Evolutionary conservation across 2,797 vertebrate genomes (phyloP).

Genomic region (Delichon dasypus): DNA sequence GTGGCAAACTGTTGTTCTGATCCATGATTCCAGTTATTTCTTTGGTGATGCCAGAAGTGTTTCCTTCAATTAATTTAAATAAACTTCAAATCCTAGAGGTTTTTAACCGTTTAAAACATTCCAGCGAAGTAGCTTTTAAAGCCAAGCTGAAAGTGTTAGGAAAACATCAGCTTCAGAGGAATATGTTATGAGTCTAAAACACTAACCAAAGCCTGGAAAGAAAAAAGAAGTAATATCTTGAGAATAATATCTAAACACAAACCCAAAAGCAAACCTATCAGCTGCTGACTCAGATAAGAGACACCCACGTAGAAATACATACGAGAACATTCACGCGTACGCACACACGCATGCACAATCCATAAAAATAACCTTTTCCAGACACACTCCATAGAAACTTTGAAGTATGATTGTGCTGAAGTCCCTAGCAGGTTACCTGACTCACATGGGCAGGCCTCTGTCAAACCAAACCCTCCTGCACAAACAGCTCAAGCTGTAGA

Average conservation of each 20-base stretch:
- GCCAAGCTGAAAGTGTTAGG: background rate
- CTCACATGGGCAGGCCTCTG: background rate
- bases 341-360: background rate
- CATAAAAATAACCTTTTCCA: background rate
- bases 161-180: slow-evolving; percentile 46
- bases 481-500: background rate
- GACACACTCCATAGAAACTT: background rate
- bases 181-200: background rate
- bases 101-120: slow-evolving; percentile 58
- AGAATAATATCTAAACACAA: background rate
- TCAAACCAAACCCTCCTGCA: background rate
- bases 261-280: background rate
- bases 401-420: background rate
- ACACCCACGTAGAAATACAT: background rate
- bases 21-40: slow-evolving; percentile 82
- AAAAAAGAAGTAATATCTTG: background rate
- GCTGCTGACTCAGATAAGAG: background rate
- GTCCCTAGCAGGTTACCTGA: background rate
- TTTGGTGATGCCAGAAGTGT: slow-evolving; percentile 20
- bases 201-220: slow-evolving; percentile 42
- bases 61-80: background rate
- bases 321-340: background rate
- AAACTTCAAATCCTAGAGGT: slow-evolving; percentile 2
- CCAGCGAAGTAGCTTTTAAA: slow-evolving; percentile 31
- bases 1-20: slow-evolving; percentile 94